These are phyloP conservation scores for Drosophila pseudotakahashii DNA, from an alignment of 2,888 invertebrate species.

Conservation along the genomic window DNA sequence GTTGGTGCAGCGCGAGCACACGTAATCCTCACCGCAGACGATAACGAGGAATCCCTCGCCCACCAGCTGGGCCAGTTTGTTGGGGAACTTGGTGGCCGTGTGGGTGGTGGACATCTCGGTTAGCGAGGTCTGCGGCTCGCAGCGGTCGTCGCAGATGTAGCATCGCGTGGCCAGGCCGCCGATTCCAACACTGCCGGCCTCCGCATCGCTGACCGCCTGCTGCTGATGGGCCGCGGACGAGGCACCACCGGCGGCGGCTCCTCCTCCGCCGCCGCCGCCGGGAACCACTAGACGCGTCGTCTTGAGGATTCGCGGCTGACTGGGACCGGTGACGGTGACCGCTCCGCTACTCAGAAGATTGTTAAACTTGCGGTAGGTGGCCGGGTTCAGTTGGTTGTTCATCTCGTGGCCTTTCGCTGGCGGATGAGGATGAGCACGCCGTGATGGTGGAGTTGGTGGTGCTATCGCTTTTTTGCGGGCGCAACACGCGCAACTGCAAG, in stretches of 20 bases:
- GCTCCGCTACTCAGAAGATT: slow-evolving; percentile 84
- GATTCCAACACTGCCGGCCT: slow-evolving; percentile 45
- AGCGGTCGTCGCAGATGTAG: slow-evolving; percentile 84
- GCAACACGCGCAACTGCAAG: slow-evolving; percentile 55
- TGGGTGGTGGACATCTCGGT: slow-evolving; percentile 83
- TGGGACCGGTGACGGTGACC: slow-evolving; percentile 84
- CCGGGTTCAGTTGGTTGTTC: slow-evolving; percentile 83
- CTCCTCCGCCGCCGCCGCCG: slow-evolving; percentile 41
- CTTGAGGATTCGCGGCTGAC: slow-evolving; percentile 83
- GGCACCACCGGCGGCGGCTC: slow-evolving; percentile 6
- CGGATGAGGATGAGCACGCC: slow-evolving; percentile 7
- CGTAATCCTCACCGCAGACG: slow-evolving; percentile 84
- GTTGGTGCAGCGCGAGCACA: slow-evolving; percentile 84
- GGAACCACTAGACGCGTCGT: slow-evolving; percentile 59
- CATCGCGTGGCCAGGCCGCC: slow-evolving; percentile 73
- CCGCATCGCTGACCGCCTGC: slow-evolving; percentile 56
- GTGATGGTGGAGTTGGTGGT: slow-evolving; percentile 23
- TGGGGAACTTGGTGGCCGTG: slow-evolving; percentile 84
- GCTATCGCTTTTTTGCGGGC: slow-evolving; percentile 41
- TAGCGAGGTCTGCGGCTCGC: slow-evolving; percentile 79
- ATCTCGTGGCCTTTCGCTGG: slow-evolving; percentile 47
- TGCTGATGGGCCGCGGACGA: slow-evolving; percentile 50
- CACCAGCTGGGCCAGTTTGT: slow-evolving; percentile 85
- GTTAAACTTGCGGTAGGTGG: slow-evolving; percentile 84
- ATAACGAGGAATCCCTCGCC: slow-evolving; percentile 85